phyloP scores from a whole-genome alignment of 2,888 invertebrate species.

The Penaeus monodon region DNA sequence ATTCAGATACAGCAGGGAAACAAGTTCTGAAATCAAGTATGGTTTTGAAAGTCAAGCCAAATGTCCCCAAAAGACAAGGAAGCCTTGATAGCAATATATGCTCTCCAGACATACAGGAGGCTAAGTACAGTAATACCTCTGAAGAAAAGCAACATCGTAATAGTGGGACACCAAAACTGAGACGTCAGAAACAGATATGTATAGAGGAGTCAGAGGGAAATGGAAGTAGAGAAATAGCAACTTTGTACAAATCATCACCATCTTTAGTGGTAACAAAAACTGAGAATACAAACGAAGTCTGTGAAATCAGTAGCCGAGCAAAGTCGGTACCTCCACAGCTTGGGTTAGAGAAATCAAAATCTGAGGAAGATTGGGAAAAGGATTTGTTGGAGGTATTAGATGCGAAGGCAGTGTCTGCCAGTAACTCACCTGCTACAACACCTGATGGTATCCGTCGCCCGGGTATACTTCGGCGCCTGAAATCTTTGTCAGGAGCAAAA shows the following conservation, averaged over 20 bases:
- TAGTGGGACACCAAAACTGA: conserved; percentile 7
- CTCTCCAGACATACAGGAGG: conserved; percentile 8
- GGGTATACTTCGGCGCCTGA: conserved; percentile 34
- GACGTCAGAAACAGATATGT: conserved; percentile 29
- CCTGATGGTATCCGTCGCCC: conserved; percentile 44
- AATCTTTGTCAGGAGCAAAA: conserved; percentile 26
- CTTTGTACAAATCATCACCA: conserved; percentile 20
- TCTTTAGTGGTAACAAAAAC: conserved; percentile 34
- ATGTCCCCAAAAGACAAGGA: conserved; percentile 11
- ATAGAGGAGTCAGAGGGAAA: conserved; percentile 14
- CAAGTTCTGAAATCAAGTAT: background rate
- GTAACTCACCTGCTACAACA: conserved; percentile 32
- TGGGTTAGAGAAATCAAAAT: no score
- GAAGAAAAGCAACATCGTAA: conserved; percentile 6
- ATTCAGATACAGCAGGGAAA: background rate
- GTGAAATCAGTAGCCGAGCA: background rate
- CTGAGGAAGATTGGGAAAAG: conserved; percentile 31
- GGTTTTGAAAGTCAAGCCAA: background rate
- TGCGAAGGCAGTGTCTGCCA: conserved; percentile 43
- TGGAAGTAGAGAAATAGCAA: no score
- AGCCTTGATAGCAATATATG: conserved; percentile 41
- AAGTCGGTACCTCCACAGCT: background rate
- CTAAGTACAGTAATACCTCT: conserved; percentile 5
- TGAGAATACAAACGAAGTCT: background rate
- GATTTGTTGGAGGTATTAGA: conserved; percentile 38